phyloP scores from a whole-genome alignment of 1,140 invertebrate species.

The Drosophila lacteicornis region DNA sequence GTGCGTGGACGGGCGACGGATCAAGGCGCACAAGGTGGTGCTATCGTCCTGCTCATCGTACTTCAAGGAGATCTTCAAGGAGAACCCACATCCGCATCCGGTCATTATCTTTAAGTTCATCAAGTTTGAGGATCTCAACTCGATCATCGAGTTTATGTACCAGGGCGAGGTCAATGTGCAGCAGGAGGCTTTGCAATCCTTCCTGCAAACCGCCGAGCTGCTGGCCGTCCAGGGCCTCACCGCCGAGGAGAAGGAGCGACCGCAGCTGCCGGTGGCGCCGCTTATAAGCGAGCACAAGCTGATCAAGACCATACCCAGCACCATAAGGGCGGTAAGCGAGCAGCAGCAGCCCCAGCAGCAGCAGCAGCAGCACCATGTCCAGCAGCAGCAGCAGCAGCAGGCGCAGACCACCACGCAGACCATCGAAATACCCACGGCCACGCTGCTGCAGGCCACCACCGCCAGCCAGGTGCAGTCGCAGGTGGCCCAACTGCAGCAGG shows the following conservation, averaged over 20 bases:
- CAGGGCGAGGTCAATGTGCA: slow-evolving; percentile 95
- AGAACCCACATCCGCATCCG: slow-evolving; percentile 94
- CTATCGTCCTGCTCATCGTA: slow-evolving; percentile 93
- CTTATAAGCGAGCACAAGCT: slow-evolving; percentile 82
- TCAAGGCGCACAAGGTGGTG: slow-evolving; percentile 94
- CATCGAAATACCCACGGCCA: slow-evolving; percentile 80
- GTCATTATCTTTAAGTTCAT: slow-evolving; percentile 94
- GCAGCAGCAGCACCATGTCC: slow-evolving; percentile 37
- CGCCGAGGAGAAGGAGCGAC: slow-evolving; percentile 85
- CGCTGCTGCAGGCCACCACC: slow-evolving; percentile 68
- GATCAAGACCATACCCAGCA: slow-evolving; percentile 83
- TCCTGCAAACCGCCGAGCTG: slow-evolving; percentile 94
- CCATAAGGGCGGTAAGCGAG: slow-evolving; percentile 78
- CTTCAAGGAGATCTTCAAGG: slow-evolving; percentile 93
- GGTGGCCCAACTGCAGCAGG: slow-evolving; percentile 54
- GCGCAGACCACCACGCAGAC: slow-evolving; percentile 73
- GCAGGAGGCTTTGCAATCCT: slow-evolving; percentile 93
- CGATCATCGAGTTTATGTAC: slow-evolving; percentile 94
- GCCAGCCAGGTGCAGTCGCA: slow-evolving; percentile 72
- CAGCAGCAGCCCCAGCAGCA: slow-evolving; percentile 59
- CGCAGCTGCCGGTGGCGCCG: slow-evolving; percentile 72
- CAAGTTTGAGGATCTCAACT: slow-evolving; percentile 91
- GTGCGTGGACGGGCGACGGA: slow-evolving; percentile 92
- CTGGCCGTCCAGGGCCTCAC: slow-evolving; percentile 95
- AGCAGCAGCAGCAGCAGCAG: slow-evolving; percentile 23